Conservation (phyloP, 2,888 invertebrate genomes). For the Desoria tigrina region DNA sequence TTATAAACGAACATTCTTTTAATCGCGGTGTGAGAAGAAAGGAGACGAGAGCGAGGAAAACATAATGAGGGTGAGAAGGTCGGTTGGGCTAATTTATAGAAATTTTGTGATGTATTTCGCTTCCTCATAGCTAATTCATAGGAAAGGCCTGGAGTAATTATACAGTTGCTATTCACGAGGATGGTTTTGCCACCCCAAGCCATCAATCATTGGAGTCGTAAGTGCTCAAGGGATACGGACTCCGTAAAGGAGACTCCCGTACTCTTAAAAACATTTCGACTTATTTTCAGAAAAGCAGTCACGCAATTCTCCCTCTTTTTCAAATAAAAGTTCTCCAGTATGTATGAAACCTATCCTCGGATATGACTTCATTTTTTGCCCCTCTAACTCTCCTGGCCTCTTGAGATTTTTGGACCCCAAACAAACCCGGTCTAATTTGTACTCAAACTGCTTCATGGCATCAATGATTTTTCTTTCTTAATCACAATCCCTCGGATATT, state of each 20-base stretch:
- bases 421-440: constrained; percentile 27
- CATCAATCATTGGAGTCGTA: constrained; percentile 45
- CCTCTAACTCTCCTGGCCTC: constrained; percentile 35
- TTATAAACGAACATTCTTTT: background rate
- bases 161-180: constrained; percentile 24
- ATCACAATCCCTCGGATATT: no score
- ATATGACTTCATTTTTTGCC: constrained; percentile 16
- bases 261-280: constrained; percentile 31
- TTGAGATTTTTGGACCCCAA: constrained; percentile 37
- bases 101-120: constrained; percentile 9
- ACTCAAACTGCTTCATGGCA: constrained; percentile 32
- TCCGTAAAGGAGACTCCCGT: background rate
- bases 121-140: constrained; percentile 43
- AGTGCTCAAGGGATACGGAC: constrained; percentile 38
- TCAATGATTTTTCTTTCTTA: constrained; percentile 34
- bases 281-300: constrained; percentile 40
- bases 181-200: constrained; percentile 38
- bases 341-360: no score
- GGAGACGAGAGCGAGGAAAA: constrained; percentile 24
- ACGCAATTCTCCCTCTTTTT: constrained; percentile 25
- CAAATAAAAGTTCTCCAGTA: no score
- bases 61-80: constrained; percentile 24
- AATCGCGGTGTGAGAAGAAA: background rate
- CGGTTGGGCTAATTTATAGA: constrained; percentile 23
- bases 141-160: constrained; percentile 42